These are phyloP conservation scores for Drosophila birchii DNA, from an alignment of 2,888 invertebrate genomes.

Conservation along the genomic window DNA sequence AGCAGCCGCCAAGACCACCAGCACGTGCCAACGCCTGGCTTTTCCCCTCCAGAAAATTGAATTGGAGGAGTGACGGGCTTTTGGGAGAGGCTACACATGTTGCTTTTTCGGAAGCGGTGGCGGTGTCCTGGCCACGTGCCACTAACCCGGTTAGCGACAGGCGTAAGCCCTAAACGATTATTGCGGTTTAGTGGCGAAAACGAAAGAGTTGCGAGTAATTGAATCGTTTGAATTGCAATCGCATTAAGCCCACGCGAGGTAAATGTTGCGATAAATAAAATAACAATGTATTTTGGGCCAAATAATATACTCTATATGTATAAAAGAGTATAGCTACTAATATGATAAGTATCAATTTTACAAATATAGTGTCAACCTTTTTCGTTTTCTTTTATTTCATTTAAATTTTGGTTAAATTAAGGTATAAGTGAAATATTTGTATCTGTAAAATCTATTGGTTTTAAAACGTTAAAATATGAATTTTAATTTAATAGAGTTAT, in stretches of 20 bases:
- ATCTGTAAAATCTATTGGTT: no score
- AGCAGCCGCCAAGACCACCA: slow-evolving; percentile 54
- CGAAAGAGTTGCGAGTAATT: slow-evolving; percentile 66
- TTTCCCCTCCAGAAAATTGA: neutral
- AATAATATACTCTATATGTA: slow-evolving; percentile 5
- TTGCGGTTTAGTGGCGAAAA: slow-evolving; percentile 58
- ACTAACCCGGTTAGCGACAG: slow-evolving; percentile 73
- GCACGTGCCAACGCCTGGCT: slow-evolving; percentile 40
- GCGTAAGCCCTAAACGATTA: slow-evolving; percentile 72
- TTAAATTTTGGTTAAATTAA: no score
- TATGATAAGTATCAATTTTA: neutral
- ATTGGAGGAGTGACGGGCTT: slow-evolving; percentile 8
- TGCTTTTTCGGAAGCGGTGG: slow-evolving; percentile 57
- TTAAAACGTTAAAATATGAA: no score
- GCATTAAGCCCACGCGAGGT: slow-evolving; percentile 52
- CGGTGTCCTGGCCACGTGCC: slow-evolving; percentile 61
- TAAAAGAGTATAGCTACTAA: neutral
- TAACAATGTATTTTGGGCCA: slow-evolving; percentile 17
- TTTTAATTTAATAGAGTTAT: no score
- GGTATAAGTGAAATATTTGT: no score
- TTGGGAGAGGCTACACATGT: slow-evolving; percentile 60
- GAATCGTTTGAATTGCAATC: slow-evolving; percentile 43
- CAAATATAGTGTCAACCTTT: neutral
- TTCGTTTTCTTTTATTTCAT: no score
- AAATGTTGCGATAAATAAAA: slow-evolving; percentile 54